Base-by-base conservation (phyloP, 2,797 vertebrate genomes). In the Poeciliopsis gracilis region DNA sequence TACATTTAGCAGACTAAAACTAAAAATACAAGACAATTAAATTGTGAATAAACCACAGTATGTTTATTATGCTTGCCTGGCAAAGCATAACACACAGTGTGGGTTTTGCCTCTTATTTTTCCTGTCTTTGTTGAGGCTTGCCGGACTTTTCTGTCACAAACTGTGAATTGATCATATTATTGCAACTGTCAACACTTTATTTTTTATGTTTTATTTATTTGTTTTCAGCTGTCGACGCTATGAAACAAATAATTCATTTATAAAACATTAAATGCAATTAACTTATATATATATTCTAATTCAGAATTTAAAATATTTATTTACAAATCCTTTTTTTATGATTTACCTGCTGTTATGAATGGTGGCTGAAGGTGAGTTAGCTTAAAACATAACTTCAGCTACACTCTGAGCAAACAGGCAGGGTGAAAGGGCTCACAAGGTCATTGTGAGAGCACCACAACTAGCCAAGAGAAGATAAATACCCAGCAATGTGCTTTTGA, bases 381-480 rank as follows among this genome's bases (percentile, higher is more conserved):
- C 28, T 38, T 53, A 38, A 53, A 51, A 10, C 36, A 67, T 25
- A 33, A 5, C n/a, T 76, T 59, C 2, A 78, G 72, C 73, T 81
- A 59, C 79, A 77, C 81, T 76, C 79, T 43, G 25, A 12, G 57
- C 9, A 73, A 41, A 38, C 49, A 59, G 74, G 67, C 66, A 73
- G 45, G 43, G 45, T 55, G 55, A 72, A 61, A 36, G 72, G 82
- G 81, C 88, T 69, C 83, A 87, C 92, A 95, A 94, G 92, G 93
- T 93, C 94, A 94, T 5, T 47, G 71, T 33, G 72, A 75, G 59
- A 69, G 59, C 9, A 38, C 11, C 28, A 61, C 80, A 78, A 81
- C 63, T 23, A 82, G 82, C 90, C 12, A 33, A 53, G 80, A 57
- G 78, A 67, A 71, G 59, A 5, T 30, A 46, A 41, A 70, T 47